Evolutionary conservation across 2,888 invertebrate species (phyloP).

Genomic region (Callimorpha dominula): DNA sequence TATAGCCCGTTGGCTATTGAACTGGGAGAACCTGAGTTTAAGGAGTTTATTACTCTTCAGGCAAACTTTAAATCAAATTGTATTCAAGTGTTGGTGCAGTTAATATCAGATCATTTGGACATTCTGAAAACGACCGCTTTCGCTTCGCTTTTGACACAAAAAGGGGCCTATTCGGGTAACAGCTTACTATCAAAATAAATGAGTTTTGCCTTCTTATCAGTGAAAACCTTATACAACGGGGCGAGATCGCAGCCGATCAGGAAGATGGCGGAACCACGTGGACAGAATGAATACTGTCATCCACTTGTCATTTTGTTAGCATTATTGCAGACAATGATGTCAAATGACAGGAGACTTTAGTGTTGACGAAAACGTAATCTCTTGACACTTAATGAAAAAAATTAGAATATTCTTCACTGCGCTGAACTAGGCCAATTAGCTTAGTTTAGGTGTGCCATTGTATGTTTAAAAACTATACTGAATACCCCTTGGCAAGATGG

Average conservation of each 20-base stretch:
- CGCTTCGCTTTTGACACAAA: constrained; percentile 22
- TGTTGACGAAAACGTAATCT: neutral
- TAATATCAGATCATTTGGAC: neutral
- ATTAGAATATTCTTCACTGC: neutral
- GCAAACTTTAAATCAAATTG: too few relatives aligned
- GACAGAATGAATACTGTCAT: constrained; percentile 21
- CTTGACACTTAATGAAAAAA: neutral
- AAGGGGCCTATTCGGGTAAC: constrained; percentile 9
- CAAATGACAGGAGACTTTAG: neutral
- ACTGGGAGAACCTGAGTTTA: too few relatives aligned
- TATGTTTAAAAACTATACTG: neutral
- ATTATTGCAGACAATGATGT: neutral
- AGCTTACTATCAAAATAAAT: constrained; percentile 22
- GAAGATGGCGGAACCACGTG: constrained; percentile 26
- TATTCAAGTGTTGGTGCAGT: too few relatives aligned
- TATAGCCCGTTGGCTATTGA: too few relatives aligned
- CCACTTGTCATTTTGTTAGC: neutral
- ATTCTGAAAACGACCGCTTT: constrained; percentile 1
- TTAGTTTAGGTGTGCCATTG: neutral
- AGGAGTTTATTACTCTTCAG: too few relatives aligned
- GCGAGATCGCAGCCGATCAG: constrained; percentile 25
- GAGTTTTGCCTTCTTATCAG: constrained; percentile 44
- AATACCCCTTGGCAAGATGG: neutral
- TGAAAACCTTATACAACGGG: constrained; percentile 46
- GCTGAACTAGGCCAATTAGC: neutral